Base-by-base conservation (phyloP, 2,797 vertebrate genomes). In the Sebastiscus tertius region DNA sequence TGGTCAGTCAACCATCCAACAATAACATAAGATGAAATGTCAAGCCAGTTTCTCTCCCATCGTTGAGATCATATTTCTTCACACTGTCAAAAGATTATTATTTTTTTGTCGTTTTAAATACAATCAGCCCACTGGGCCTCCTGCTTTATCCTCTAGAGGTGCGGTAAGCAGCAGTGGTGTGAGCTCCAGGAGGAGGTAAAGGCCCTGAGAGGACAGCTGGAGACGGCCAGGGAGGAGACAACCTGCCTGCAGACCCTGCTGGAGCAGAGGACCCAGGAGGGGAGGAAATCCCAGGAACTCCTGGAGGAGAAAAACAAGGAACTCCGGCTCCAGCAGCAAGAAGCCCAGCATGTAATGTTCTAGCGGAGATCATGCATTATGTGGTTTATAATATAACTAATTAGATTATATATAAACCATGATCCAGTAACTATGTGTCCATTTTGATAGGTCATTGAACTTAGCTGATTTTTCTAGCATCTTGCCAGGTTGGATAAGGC, bases 251-350 rank as follows among this genome's bases (percentile, higher is more conserved):
- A 94, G 0, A 62, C 62, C 1, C 77, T 88, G 55, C 81, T 97
- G 73, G 91, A 95, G 58, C 95, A 95, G 61, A 96, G 87, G 6
- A 91, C 93, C 18, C 76, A 74, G 0, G 94, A 96, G 75, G 88
- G 86, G 36, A 87, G 87, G 49, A 94, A 90, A 80, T 91, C 95
- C 1, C 91, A 81, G 52, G 91, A 92, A n/a, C 89, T 94, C 8
- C 90, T 96, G 8, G 91, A 92, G 56, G 58, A 94, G 56, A 95
- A 92, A 79, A 26, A 94, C 54, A 82, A 90, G 2, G 93, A 96
- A 24, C 91, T 95, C 4, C 91, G 90, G 72, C 52, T 93, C 49
- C 93, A 90, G 49, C 31, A 93, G 78, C 93, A 95, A 80, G 94
- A 97, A 80, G 81, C 92, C 8, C 85, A 93, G 22, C 88, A 80